A percentile compares a stretch with the other conserved stretches of the same genome.
Evolutionary conservation across 2,113 vertebrate species (phyloP).

Genomic region (Sapayoa aenigma): DNA sequence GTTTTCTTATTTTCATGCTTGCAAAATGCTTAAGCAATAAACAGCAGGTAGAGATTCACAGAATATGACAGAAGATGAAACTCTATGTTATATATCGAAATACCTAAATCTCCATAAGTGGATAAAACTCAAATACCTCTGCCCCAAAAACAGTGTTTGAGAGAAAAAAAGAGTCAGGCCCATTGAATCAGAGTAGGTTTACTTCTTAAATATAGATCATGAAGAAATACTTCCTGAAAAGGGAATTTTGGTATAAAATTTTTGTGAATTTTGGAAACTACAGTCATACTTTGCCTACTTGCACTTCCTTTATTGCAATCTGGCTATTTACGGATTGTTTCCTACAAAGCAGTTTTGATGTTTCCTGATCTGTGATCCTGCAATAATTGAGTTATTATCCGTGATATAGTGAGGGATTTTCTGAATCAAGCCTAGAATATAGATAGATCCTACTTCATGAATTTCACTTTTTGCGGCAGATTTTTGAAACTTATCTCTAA

Average conservation of each 20-base stretch:
- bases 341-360: too few species aligned
- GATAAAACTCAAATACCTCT: not conserved
- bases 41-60: not conserved
- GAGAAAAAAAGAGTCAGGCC: not conserved
- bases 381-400: too few species aligned
- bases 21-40: not conserved
- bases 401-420: too few species aligned
- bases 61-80: not conserved
- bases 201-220: not conserved
- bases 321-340: too few species aligned
- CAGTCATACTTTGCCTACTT: too few species aligned
- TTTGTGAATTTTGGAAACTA: too few species aligned
- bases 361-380: too few species aligned
- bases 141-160: not conserved
- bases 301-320: too few species aligned
- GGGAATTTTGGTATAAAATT: not conserved
- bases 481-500: too few species aligned
- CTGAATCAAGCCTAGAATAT: too few species aligned
- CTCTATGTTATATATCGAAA: not conserved
- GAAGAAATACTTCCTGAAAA: not conserved
- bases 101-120: not conserved
- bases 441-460: too few species aligned
- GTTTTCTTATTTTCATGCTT: not conserved
- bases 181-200: not conserved
- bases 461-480: too few species aligned